Conservation (phyloP, 2,888 invertebrate genomes). For the Erpobdella octoculata region DNA sequence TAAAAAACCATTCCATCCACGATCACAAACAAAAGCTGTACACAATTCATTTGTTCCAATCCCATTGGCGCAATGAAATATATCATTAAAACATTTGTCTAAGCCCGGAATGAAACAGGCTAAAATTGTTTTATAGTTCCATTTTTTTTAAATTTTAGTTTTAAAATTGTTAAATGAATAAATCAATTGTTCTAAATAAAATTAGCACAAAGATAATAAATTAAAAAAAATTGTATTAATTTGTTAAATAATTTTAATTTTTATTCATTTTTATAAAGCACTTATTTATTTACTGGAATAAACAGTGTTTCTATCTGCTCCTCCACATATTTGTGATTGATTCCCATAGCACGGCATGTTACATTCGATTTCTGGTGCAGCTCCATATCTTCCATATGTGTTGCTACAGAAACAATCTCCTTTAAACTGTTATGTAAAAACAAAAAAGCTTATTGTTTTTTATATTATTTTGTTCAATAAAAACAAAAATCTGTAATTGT, state of each 20-base stretch:
- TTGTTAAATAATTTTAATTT: no score
- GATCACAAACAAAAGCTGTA: neutral
- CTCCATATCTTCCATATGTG: neutral
- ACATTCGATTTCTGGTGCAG: neutral
- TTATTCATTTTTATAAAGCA: neutral
- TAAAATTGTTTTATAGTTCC: neutral
- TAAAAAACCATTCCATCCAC: neutral
- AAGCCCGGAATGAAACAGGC: neutral
- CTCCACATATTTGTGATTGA: neutral
- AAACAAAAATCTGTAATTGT: no score
- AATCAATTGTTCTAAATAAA: no score
- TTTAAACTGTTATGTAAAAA: neutral
- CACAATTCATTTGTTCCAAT: neutral
- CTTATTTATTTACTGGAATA: neutral
- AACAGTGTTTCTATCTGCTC: neutral
- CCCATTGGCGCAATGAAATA: neutral
- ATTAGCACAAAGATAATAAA: no score
- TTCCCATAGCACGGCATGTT: neutral
- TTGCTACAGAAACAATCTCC: neutral
- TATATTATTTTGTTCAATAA: no score
- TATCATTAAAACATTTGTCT: neutral
- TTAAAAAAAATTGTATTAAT: neutral
- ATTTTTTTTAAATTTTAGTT: no score
- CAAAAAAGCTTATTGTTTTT: no score
- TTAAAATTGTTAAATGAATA: no score